Conservation (phyloP, 2,888 invertebrate genomes). For the Andrena minutula region DNA sequence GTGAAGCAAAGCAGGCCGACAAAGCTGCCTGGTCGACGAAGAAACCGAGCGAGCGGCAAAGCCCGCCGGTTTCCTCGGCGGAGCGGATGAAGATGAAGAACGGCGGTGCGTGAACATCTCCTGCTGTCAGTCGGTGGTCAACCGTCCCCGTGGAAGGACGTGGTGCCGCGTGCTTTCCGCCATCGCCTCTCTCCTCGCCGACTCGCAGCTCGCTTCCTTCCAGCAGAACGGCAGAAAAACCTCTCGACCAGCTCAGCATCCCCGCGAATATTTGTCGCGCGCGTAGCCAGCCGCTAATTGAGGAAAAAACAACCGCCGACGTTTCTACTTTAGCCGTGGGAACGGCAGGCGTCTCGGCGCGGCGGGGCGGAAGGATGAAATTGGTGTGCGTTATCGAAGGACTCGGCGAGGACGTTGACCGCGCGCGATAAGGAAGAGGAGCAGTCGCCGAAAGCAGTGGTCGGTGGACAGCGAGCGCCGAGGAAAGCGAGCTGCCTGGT, state of each 20-base stretch:
- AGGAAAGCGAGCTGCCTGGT: slow-evolving; percentile 2
- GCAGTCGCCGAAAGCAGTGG: not conserved
- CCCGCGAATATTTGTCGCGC: not conserved
- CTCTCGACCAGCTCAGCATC: not conserved
- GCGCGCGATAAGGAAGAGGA: not conserved
- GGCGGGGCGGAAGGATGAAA: not conserved
- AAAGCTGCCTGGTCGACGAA: slow-evolving; percentile 31
- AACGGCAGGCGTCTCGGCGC: not conserved
- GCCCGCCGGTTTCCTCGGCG: slow-evolving; percentile 64
- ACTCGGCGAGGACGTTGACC: slow-evolving; percentile 1
- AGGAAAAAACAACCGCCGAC: too few relatives aligned
- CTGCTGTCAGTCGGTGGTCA: slow-evolving; percentile 84
- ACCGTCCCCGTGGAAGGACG: slow-evolving; percentile 81
- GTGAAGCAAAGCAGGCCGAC: slow-evolving; percentile 49
- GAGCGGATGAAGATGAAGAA: slow-evolving; percentile 84
- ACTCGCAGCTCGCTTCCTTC: not conserved
- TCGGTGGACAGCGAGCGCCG: not conserved
- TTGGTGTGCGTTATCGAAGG: not conserved
- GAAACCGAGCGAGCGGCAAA: slow-evolving; percentile 61
- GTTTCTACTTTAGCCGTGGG: too few relatives aligned
- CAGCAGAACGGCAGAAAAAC: not conserved
- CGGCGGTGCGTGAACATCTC: slow-evolving; percentile 81
- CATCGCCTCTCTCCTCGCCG: slow-evolving; percentile 26
- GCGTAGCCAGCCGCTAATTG: too few relatives aligned
- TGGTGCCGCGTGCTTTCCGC: slow-evolving; percentile 46